Evolutionary conservation across 1,140 invertebrate species (phyloP).

Genomic region (Amyelois transitella): DNA sequence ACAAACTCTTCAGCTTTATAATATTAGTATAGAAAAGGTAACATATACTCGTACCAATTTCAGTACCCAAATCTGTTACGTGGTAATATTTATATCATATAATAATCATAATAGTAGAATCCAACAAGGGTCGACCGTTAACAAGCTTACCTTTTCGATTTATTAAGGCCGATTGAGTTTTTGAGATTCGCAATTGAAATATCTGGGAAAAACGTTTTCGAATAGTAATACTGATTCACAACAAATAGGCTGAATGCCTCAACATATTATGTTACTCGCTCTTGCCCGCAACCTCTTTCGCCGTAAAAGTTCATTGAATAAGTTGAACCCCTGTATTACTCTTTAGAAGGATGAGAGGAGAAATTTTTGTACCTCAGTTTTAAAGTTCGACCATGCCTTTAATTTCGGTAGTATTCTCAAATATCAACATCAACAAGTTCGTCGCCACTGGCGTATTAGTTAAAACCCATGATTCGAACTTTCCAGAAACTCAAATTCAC

Average conservation of each 20-base stretch:
- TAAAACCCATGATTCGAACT: neutral
- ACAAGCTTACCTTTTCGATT: conserved; percentile 18
- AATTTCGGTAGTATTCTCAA: too few relatives aligned
- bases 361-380: too few relatives aligned
- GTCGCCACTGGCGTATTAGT: neutral
- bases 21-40: too few relatives aligned
- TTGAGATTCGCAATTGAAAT: conserved; percentile 17
- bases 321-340: too few relatives aligned
- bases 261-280: too few relatives aligned
- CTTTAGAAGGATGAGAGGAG: too few relatives aligned
- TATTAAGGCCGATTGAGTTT: conserved; percentile 13
- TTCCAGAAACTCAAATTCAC: neutral
- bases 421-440: neutral
- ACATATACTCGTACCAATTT: neutral
- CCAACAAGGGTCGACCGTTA: conserved; percentile 8
- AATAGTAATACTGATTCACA: neutral
- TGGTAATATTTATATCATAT: neutral
- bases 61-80: neutral
- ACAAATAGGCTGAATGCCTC: too few relatives aligned
- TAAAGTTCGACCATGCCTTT: too few relatives aligned
- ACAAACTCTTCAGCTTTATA: too few relatives aligned
- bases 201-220: neutral
- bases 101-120: neutral
- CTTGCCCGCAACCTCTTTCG: too few relatives aligned
- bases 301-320: too few relatives aligned